These are phyloP conservation scores for Murina feae DNA, from an alignment of 2,113 vertebrate genomes.

Conservation along the genomic window DNA sequence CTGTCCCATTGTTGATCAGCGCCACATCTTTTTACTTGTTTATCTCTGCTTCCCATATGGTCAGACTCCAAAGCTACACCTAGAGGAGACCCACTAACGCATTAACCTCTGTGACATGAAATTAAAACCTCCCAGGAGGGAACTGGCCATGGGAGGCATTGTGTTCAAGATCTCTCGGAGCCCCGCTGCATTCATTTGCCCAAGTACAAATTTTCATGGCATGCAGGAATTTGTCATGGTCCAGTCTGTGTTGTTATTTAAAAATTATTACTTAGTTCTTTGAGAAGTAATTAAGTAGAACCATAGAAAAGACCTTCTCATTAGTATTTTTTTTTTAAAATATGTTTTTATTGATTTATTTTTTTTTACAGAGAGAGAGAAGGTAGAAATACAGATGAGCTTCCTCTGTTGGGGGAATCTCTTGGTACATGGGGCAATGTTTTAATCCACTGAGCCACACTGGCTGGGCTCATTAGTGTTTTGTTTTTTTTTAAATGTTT, in stretches of 20 bases:
- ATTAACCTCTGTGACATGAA: slow-evolving; percentile 40
- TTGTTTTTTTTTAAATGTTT: no score
- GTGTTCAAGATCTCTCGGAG: neutral
- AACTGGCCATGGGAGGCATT: neutral
- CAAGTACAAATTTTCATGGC: neutral
- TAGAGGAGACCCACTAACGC: slow-evolving; percentile 18
- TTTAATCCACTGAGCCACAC: no score
- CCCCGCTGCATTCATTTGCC: neutral
- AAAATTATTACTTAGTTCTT: neutral
- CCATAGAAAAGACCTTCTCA: neutral
- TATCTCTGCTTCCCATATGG: slow-evolving; percentile 54
- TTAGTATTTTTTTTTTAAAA: neutral
- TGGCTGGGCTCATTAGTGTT: no score
- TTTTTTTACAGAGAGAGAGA: no score
- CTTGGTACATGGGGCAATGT: no score
- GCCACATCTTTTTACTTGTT: slow-evolving; percentile 20
- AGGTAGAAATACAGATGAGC: no score
- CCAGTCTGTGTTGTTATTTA: neutral
- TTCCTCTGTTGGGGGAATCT: no score
- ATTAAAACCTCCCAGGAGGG: neutral
- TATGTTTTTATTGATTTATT: no score
- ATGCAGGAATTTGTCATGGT: neutral
- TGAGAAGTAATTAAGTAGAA: neutral
- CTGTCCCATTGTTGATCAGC: neutral
- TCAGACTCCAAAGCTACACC: slow-evolving; percentile 3